Evolutionary conservation across 2,797 vertebrate species (phyloP).

Genomic region (Protonibea diacanthus): DNA sequence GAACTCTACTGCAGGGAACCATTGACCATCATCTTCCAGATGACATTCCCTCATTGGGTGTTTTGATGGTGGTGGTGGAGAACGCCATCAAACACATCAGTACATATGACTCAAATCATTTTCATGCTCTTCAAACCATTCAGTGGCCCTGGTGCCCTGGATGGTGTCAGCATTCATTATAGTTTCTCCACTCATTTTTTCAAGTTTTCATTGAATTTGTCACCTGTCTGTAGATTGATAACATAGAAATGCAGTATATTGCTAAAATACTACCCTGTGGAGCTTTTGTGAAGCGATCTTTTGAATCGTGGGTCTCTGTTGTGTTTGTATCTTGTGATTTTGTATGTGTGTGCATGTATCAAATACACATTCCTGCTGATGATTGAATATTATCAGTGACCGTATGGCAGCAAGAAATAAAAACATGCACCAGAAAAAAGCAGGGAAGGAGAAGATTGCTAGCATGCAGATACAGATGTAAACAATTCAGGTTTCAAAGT

Average conservation of each 20-base stretch:
- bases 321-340: constrained; percentile 2
- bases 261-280: not conserved
- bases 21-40: no score
- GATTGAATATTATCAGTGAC: not conserved
- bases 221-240: not conserved
- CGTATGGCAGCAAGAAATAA: not conserved
- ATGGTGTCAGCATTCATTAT: no score
- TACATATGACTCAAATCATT: no score
- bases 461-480: not conserved
- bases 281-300: constrained; percentile 2
- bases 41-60: no score
- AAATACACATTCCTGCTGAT: not conserved
- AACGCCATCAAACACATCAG: no score
- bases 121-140: no score
- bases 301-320: not conserved
- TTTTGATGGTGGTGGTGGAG: no score
- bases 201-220: not conserved
- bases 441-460: not conserved
- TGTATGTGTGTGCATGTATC: not conserved
- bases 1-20: no score
- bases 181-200: no score
- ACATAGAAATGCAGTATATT: not conserved
- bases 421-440: not conserved
- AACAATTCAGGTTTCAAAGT: constrained; percentile 9
- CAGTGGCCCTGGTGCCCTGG: no score